A percentile compares a stretch with the other conserved stretches of the same genome.
Conservation (phyloP, 2,888 invertebrate species). For the Hirtodrosophila trivittata region DNA sequence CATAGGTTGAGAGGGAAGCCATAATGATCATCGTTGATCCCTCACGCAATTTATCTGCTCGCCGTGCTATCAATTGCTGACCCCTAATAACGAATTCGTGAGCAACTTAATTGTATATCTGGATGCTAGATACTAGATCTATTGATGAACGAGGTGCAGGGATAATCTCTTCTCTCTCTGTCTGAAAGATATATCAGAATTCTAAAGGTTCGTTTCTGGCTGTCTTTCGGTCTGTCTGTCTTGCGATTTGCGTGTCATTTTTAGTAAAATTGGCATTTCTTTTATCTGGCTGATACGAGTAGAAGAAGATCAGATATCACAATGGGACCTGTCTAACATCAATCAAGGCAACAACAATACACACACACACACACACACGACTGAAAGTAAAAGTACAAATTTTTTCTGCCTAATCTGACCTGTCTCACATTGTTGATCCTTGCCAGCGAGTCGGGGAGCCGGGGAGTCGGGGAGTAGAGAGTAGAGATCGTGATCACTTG, state of each 20-base stretch:
- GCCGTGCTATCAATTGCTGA: slow-evolving; percentile 67
- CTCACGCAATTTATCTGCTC: slow-evolving; percentile 68
- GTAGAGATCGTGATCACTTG: slow-evolving; percentile 63
- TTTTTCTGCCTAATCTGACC: slow-evolving; percentile 3
- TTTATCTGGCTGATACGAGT: slow-evolving; percentile 30
- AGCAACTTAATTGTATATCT: slow-evolving; percentile 71
- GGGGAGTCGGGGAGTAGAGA: too few species aligned
- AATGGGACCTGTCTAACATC: slow-evolving; percentile 60
- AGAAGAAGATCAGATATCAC: slow-evolving; percentile 53
- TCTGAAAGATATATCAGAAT: slow-evolving; percentile 14
- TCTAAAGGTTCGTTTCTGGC: slow-evolving; percentile 23
- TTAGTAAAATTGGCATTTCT: slow-evolving; percentile 72
- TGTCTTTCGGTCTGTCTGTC: slow-evolving; percentile 2
- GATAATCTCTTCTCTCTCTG: slow-evolving; percentile 37
- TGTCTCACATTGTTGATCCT: slow-evolving; percentile 51
- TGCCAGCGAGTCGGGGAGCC: slow-evolving; percentile 34
- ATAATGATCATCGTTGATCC: slow-evolving; percentile 53
- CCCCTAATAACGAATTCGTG: slow-evolving; percentile 77
- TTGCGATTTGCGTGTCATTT: slow-evolving; percentile 75
- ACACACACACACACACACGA: too few species aligned
- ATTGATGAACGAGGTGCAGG: slow-evolving; percentile 55
- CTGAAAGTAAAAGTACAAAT: slow-evolving; percentile 64
- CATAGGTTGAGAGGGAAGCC: slow-evolving; percentile 37
- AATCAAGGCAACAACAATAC: slow-evolving; percentile 44
- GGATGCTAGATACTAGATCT: too few species aligned